Percentiles rank a stretch among this genome's conserved stretches.
Conservation (phyloP, 2,888 invertebrate genomes). For the Sepioteuthis lessoniana region DNA sequence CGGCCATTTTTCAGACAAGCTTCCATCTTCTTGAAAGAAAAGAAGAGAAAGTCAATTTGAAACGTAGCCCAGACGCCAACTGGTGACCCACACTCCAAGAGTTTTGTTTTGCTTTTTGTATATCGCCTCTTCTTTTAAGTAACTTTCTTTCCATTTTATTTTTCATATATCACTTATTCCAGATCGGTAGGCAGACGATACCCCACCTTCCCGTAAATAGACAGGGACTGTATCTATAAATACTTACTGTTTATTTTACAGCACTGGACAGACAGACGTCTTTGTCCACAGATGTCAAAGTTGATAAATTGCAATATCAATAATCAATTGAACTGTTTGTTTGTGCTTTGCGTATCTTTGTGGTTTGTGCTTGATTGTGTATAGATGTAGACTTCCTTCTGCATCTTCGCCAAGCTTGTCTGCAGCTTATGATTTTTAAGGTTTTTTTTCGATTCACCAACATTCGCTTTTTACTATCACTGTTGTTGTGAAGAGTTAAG, state of each 20-base stretch:
- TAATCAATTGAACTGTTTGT: neutral
- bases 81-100: neutral
- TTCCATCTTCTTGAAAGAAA: no score
- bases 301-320: neutral
- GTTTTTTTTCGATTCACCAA: no score
- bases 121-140: neutral
- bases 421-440: no score
- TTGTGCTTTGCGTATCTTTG: no score
- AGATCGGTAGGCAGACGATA: neutral
- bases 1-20: no score
- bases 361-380: no score
- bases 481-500: no score
- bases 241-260: neutral
- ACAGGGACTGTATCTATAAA: neutral
- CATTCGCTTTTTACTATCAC: no score
- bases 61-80: neutral
- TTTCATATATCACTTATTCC: neutral
- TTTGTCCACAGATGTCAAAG: neutral
- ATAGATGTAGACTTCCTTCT: no score
- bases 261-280: neutral
- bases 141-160: neutral
- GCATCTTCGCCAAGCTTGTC: no score
- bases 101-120: neutral
- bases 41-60: neutral
- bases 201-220: neutral